phyloP scores from a whole-genome alignment of 2,797 vertebrate genomes.

The Toxotes lorentzi region DNA sequence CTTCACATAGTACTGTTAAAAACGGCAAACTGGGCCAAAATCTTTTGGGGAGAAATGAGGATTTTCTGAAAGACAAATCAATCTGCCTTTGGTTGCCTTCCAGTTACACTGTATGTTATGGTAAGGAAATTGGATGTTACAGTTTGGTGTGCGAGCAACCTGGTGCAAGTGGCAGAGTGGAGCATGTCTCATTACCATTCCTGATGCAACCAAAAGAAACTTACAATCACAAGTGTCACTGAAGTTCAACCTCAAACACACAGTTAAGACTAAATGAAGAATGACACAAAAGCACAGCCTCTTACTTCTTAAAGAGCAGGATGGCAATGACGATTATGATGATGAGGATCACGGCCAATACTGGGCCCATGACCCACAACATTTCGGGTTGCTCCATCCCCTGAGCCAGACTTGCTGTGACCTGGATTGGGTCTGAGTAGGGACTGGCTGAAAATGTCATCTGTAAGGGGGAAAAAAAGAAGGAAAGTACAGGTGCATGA shows the following conservation, averaged over 20 bases:
- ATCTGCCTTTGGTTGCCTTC: constrained; percentile 31
- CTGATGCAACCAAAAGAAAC: constrained; percentile 79
- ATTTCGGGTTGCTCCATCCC: constrained; percentile 94
- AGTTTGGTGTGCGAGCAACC: constrained; percentile 60
- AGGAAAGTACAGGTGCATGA: constrained; percentile 25
- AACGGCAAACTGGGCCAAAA: constrained; percentile 56
- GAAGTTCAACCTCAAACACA: constrained; percentile 47
- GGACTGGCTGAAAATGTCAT: constrained; percentile 96
- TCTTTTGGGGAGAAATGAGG: constrained; percentile 47
- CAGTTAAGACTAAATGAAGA: constrained; percentile 16
- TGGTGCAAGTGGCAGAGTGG: constrained; percentile 50
- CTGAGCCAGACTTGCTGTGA: constrained; percentile 79
- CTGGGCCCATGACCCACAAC: constrained; percentile 98
- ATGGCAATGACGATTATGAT: constrained; percentile 98
- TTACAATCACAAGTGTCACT: constrained; percentile 53
- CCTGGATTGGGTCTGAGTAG: constrained; percentile 92
- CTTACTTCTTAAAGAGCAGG: constrained; percentile 98
- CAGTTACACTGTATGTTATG: constrained; percentile 42
- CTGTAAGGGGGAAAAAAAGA: constrained; percentile 75
- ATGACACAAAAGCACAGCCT: constrained; percentile 1
- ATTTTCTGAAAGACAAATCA: constrained; percentile 64
- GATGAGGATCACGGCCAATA: constrained; percentile 96
- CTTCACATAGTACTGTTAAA: constrained; percentile 60
- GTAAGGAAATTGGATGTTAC: constrained; percentile 58
- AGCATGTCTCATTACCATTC: constrained; percentile 70